Conservation (phyloP, 1,140 invertebrate genomes). For the Agrypnia vestita region DNA sequence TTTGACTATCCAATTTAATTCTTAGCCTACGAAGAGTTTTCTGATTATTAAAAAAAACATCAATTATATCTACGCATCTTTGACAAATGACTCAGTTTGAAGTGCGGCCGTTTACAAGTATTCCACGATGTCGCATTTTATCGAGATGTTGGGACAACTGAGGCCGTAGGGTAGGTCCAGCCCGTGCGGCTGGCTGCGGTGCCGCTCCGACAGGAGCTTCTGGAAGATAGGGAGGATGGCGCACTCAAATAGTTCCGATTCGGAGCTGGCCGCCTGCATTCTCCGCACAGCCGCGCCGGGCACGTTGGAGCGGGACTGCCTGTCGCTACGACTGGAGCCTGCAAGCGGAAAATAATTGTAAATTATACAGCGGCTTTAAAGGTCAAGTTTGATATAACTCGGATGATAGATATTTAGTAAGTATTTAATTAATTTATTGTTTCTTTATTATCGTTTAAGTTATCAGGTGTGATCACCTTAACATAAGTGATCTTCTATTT, state of each 20-base stretch:
- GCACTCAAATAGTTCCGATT: constrained; percentile 84
- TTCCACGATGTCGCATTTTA: constrained; percentile 96
- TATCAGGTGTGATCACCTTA: too few species aligned
- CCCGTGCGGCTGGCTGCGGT: constrained; percentile 77
- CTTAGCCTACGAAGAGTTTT: not conserved
- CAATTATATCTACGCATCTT: not conserved
- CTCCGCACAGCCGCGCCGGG: constrained; percentile 66
- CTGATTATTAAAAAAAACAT: not conserved
- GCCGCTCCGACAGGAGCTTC: constrained; percentile 88
- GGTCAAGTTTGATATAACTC: too few species aligned
- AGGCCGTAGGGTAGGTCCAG: constrained; percentile 84
- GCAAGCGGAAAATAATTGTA: not conserved
- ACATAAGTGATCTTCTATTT: too few species aligned
- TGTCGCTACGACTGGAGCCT: constrained; percentile 19
- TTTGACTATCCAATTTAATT: not conserved
- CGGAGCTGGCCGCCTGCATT: constrained; percentile 86
- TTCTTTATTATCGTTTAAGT: too few species aligned
- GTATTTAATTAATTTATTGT: too few species aligned
- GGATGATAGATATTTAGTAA: too few species aligned
- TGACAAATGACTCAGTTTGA: not conserved
- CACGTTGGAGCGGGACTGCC: constrained; percentile 7
- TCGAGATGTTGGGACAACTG: constrained; percentile 94
- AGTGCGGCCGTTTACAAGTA: constrained; percentile 83
- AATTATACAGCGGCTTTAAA: not conserved
- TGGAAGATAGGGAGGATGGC: constrained; percentile 93